Evolutionary conservation across 2,113 vertebrate genomes (phyloP).

Genomic region (Entelurus aequoreus): DNA sequence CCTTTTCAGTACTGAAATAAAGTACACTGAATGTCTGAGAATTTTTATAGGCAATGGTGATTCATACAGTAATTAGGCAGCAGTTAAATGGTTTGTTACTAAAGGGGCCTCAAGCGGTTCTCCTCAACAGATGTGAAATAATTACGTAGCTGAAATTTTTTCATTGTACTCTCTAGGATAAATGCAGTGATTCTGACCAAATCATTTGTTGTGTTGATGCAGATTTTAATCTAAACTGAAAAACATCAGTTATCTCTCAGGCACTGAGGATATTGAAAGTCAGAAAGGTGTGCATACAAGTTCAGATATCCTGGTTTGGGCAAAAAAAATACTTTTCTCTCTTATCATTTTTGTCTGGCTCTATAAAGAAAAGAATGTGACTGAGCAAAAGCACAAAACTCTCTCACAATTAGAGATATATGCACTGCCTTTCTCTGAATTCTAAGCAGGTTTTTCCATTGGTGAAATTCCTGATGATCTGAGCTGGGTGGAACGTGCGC

Average conservation of each 20-base stretch:
- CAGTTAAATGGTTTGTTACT: constrained; percentile 52
- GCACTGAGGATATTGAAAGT: background rate
- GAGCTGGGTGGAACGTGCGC: constrained; percentile 54
- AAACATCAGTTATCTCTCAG: constrained; percentile 1
- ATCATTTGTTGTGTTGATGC: constrained; percentile 5
- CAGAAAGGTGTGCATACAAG: constrained; percentile 14
- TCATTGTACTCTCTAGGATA: constrained; percentile 31
- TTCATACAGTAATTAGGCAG: constrained; percentile 46
- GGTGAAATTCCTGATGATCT: constrained; percentile 71
- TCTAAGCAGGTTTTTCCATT: constrained; percentile 65
- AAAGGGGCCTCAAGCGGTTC: constrained; percentile 41
- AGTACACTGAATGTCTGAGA: constrained; percentile 6
- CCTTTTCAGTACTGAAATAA: background rate
- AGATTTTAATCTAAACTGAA: constrained; percentile 21
- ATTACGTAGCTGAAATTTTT: constrained; percentile 41
- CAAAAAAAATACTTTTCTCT: constrained; percentile 12
- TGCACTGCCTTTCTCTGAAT: constrained; percentile 63
- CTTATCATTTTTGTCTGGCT: constrained; percentile 33
- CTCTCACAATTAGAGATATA: constrained; percentile 58
- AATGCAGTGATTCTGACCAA: constrained; percentile 15
- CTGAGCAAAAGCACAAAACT: constrained; percentile 41
- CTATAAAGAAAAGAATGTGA: constrained; percentile 28
- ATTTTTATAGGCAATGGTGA: constrained; percentile 31
- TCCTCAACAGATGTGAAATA: constrained; percentile 47
- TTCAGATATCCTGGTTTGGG: constrained; percentile 5